Evolutionary conservation across 92 coral and sea anemone species (phyloP).

Genomic region (Epizoanthus scotinus): DNA sequence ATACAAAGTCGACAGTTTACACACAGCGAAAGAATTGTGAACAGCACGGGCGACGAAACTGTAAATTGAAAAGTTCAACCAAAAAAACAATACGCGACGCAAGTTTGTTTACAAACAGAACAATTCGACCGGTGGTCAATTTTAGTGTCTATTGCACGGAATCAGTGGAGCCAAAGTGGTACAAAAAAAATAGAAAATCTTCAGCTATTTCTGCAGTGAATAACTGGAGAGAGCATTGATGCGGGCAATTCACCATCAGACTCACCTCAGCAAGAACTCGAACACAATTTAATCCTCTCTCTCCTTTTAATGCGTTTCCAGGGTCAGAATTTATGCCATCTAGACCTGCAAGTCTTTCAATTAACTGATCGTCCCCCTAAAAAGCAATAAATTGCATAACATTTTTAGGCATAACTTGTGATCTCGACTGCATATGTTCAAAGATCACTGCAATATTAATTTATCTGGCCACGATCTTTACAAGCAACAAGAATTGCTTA

Average conservation of each 20-base stretch:
- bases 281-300: slow-evolving; percentile 76
- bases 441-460: slow-evolving; percentile 3
- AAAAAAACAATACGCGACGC: slow-evolving; percentile 3
- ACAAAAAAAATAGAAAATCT: neutral
- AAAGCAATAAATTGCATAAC: slow-evolving; percentile 35
- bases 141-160: slow-evolving; percentile 20
- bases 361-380: slow-evolving; percentile 92
- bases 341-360: slow-evolving; percentile 88
- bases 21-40: slow-evolving; percentile 25
- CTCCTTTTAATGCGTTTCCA: slow-evolving; percentile 70
- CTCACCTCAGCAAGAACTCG: slow-evolving; percentile 88
- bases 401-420: neutral
- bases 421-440: slow-evolving; percentile 8
- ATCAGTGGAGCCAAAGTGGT: neutral
- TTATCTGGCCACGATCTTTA: slow-evolving; percentile 6
- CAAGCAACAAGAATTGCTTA: slow-evolving; percentile 9
- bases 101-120: slow-evolving; percentile 44
- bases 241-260: slow-evolving; percentile 12
- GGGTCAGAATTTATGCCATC: slow-evolving; percentile 94
- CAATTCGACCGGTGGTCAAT: slow-evolving; percentile 33
- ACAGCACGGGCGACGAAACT: slow-evolving; percentile 20
- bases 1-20: slow-evolving; percentile 23
- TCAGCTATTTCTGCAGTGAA: slow-evolving; percentile 3
- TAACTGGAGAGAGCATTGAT: neutral
- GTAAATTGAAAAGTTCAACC: slow-evolving; percentile 40